Evolutionary conservation across 2,797 vertebrate species (phyloP).

Genomic region (Eulemur mongoz): DNA sequence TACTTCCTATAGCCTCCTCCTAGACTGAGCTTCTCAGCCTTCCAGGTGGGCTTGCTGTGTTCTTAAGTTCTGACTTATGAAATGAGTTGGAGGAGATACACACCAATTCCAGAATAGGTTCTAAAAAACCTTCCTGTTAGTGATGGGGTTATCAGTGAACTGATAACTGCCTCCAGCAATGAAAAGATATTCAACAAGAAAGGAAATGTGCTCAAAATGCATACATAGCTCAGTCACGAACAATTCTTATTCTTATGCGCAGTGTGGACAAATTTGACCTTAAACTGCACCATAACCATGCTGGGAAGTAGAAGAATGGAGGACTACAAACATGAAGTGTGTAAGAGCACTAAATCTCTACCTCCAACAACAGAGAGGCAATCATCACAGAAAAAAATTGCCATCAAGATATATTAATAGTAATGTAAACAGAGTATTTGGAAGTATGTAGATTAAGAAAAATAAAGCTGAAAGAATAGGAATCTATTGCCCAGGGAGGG

Average conservation of each 20-base stretch:
- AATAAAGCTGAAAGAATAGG: neutral
- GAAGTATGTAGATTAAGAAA: neutral
- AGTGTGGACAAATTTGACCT: neutral
- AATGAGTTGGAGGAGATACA: neutral
- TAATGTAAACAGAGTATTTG: neutral
- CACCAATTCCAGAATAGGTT: neutral
- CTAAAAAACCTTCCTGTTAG: neutral
- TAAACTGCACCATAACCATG: accelerated
- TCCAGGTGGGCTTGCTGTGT: neutral
- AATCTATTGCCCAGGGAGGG: neutral
- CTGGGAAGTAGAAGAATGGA: neutral
- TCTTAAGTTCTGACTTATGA: neutral
- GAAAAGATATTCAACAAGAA: neutral
- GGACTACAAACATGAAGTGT: neutral
- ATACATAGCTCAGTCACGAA: neutral
- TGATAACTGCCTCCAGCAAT: neutral
- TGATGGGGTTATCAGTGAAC: neutral
- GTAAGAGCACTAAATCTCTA: neutral
- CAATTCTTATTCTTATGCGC: neutral
- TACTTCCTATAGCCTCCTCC: neutral
- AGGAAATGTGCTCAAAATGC: neutral
- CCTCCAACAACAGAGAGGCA: neutral
- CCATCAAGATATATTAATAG: neutral
- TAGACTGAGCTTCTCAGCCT: neutral
- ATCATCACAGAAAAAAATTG: neutral